Evolutionary conservation across 2,888 invertebrate species (phyloP).

Genomic region (Dilophus febrilis): DNA sequence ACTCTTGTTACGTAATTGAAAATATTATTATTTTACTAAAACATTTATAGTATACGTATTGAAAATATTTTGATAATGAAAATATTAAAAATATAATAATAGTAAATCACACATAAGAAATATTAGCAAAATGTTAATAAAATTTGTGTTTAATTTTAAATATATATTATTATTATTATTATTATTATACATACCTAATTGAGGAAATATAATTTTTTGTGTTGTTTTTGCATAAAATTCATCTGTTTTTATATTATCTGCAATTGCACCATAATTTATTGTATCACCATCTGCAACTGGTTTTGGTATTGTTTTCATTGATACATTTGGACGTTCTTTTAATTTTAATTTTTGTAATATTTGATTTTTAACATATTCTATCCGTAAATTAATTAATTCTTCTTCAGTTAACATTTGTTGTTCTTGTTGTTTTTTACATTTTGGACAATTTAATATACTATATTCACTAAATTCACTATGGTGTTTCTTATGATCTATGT

Average conservation of each 20-base stretch:
- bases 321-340: slow-evolving; percentile 45
- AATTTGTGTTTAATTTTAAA: too few relatives aligned
- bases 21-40: too few relatives aligned
- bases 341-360: slow-evolving; percentile 64
- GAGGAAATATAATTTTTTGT: slow-evolving; percentile 66
- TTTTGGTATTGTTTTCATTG: slow-evolving; percentile 47
- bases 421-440: slow-evolving; percentile 8
- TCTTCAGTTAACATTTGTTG: slow-evolving; percentile 32
- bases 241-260: slow-evolving; percentile 43
- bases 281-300: slow-evolving; percentile 60
- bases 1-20: too few relatives aligned
- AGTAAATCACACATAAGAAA: too few relatives aligned
- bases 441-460: slow-evolving; percentile 7
- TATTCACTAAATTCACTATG: too few relatives aligned
- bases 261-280: slow-evolving; percentile 32
- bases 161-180: too few relatives aligned
- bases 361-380: slow-evolving; percentile 71
- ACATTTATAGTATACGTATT: too few relatives aligned
- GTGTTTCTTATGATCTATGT: too few relatives aligned
- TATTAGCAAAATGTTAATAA: too few relatives aligned
- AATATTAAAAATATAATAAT: too few relatives aligned
- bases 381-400: slow-evolving; percentile 48
- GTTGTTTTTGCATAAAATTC: slow-evolving; percentile 73
- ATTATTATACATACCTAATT: slow-evolving; percentile 51
- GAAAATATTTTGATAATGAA: too few relatives aligned